These are phyloP conservation scores for Chunga burmeisteri DNA, from an alignment of 2,113 vertebrate genomes.

Conservation along the genomic window DNA sequence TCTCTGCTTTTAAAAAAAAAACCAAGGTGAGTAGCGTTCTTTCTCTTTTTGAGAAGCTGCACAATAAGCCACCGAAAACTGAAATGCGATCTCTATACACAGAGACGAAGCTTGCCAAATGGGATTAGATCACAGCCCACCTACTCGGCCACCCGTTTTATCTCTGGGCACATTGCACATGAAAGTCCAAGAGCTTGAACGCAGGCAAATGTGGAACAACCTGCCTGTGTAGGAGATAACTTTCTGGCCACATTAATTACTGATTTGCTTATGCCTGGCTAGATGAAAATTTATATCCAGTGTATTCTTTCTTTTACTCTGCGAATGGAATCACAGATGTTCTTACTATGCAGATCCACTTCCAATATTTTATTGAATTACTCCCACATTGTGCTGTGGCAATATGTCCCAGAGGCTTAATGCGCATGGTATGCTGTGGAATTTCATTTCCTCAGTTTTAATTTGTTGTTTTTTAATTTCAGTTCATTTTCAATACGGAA, in stretches of 20 bases:
- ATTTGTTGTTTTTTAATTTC: slow-evolving; percentile 61
- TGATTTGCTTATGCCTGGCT: not conserved
- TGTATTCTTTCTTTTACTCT: not conserved
- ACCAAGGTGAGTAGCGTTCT: not conserved
- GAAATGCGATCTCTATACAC: not conserved
- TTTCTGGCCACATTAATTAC: not conserved
- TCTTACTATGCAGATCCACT: slow-evolving; percentile 10
- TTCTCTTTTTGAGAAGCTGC: not conserved
- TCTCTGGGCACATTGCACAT: not conserved
- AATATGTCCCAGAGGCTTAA: not conserved
- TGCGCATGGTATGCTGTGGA: not conserved
- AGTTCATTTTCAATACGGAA: not conserved
- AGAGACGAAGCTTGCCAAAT: not conserved
- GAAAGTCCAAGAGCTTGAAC: not conserved
- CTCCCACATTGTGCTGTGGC: slow-evolving; percentile 31
- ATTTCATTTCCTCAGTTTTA: slow-evolving; percentile 42
- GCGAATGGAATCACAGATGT: not conserved
- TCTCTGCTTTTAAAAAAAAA: not conserved
- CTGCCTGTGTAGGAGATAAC: not conserved
- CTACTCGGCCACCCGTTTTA: not conserved
- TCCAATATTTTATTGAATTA: slow-evolving; percentile 34
- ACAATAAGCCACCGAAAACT: not conserved
- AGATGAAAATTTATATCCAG: not conserved
- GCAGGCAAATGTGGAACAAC: not conserved
- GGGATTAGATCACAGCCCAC: slow-evolving; percentile 39